Evolutionary conservation across 2,888 invertebrate species (phyloP).

Genomic region (Machimus atricapillus): DNA sequence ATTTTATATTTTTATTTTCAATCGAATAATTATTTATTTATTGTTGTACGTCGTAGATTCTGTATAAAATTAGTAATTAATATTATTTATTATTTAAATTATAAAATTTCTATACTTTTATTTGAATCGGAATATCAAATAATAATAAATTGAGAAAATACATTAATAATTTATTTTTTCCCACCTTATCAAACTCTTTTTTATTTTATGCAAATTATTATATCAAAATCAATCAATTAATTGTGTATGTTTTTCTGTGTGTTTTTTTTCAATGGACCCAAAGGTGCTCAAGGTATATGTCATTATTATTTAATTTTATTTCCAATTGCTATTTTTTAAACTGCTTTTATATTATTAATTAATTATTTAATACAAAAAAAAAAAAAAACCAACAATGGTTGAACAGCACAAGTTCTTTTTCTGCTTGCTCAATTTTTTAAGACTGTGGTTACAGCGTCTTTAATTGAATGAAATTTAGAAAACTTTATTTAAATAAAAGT

Average conservation of each 20-base stretch:
- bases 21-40: too few relatives aligned
- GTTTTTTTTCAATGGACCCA: slow-evolving; percentile 51
- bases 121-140: background rate
- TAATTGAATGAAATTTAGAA: background rate
- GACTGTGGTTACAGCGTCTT: background rate
- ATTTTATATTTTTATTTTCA: too few relatives aligned
- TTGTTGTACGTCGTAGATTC: too few relatives aligned
- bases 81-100: background rate
- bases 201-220: background rate
- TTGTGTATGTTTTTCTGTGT: slow-evolving; percentile 41
- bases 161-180: background rate
- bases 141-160: background rate
- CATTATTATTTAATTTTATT: slow-evolving; percentile 37
- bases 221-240: background rate
- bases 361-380: background rate
- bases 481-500: background rate
- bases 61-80: too few relatives aligned
- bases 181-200: background rate
- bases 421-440: background rate
- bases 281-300: slow-evolving; percentile 62
- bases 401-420: background rate
- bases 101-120: too few relatives aligned
- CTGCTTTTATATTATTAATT: background rate
- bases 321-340: background rate
- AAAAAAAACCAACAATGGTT: too few relatives aligned